These are phyloP conservation scores for Cinara cedri DNA, from an alignment of 2,888 invertebrate genomes.

Conservation along the genomic window DNA sequence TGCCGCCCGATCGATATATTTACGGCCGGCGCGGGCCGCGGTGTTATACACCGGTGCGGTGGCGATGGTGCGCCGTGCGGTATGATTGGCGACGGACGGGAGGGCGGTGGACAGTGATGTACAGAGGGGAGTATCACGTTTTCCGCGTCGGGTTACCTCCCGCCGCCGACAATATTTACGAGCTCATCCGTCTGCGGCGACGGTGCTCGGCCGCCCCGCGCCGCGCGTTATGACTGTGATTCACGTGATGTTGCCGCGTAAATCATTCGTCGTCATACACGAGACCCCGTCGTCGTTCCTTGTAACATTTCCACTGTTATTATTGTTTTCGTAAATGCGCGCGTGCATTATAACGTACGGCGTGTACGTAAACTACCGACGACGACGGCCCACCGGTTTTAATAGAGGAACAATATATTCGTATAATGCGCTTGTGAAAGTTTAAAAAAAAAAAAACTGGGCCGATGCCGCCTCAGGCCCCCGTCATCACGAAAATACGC, in stretches of 20 bases:
- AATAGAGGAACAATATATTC: no score
- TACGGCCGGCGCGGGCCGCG: background rate
- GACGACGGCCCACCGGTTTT: no score
- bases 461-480: no score
- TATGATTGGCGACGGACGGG: background rate
- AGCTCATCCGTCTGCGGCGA: slow-evolving; percentile 34
- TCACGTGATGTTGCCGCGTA: slow-evolving; percentile 42
- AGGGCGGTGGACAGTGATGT: background rate
- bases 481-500: no score
- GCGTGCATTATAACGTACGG: no score
- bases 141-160: slow-evolving; percentile 40
- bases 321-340: background rate
- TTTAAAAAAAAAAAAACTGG: no score
- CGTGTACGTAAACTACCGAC: background rate
- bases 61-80: background rate
- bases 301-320: slow-evolving; percentile 1
- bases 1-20: slow-evolving; percentile 50
- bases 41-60: background rate
- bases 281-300: background rate
- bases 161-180: slow-evolving; percentile 44
- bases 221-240: slow-evolving; percentile 37
- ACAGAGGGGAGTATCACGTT: slow-evolving; percentile 37
- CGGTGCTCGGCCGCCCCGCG: background rate
- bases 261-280: slow-evolving; percentile 39
- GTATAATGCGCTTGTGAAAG: no score